These are phyloP conservation scores for Tylochromis polylepis DNA, from an alignment of 2,113 vertebrate species.

Conservation along the genomic window DNA sequence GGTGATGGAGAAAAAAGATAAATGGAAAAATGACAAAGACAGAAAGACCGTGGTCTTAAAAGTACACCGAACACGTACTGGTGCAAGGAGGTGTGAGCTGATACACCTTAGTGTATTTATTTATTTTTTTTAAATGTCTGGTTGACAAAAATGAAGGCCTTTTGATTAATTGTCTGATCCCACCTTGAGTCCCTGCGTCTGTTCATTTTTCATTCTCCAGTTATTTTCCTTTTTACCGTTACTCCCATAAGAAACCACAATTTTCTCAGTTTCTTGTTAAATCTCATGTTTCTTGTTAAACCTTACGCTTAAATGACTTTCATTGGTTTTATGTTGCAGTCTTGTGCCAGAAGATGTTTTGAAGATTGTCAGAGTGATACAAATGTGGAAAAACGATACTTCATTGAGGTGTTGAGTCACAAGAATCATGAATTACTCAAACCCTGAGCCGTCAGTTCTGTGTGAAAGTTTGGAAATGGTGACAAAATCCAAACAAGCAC, in stretches of 20 bases:
- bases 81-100: background rate
- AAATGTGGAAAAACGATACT: background rate
- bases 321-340: background rate
- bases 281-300: background rate
- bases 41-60: background rate
- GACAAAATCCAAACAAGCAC: background rate
- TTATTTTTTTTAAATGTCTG: background rate
- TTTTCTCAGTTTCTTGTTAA: background rate
- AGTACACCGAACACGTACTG: background rate
- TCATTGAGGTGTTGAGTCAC: background rate
- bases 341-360: background rate
- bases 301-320: background rate
- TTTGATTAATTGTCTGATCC: background rate
- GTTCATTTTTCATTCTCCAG: background rate
- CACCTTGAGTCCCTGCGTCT: background rate
- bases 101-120: background rate
- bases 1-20: background rate
- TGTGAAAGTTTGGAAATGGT: background rate
- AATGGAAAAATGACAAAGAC: background rate
- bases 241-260: background rate
- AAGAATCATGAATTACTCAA: background rate
- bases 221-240: background rate
- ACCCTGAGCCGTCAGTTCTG: background rate
- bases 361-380: background rate
- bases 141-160: background rate